A percentile compares a stretch with the other conserved stretches of the same genome.
These are phyloP conservation scores for Elachura formosa DNA, from an alignment of 2,113 vertebrate genomes.

Conservation along the genomic window DNA sequence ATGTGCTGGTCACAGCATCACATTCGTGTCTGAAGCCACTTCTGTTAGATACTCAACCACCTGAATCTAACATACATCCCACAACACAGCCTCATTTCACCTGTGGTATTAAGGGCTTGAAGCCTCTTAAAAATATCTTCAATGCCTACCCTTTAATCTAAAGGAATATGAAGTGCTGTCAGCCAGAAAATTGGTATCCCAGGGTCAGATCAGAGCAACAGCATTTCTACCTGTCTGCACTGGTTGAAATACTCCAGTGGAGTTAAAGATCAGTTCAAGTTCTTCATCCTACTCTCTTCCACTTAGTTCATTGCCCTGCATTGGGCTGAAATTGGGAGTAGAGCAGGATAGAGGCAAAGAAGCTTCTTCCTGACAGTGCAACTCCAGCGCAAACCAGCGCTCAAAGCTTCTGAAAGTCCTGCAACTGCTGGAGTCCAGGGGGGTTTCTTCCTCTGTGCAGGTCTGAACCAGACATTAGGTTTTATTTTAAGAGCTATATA, in stretches of 20 bases:
- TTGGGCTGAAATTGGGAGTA: neutral
- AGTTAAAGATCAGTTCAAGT: neutral
- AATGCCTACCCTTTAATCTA: neutral
- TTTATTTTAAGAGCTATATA: constrained; percentile 51
- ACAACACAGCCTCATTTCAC: neutral
- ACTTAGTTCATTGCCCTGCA: neutral
- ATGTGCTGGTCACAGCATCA: neutral
- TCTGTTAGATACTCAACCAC: neutral
- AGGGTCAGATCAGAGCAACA: neutral
- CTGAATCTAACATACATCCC: neutral
- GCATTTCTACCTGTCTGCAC: neutral
- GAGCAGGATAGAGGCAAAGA: neutral
- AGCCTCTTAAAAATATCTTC: neutral
- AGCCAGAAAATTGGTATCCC: neutral
- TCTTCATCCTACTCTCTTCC: neutral
- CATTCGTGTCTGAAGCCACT: neutral
- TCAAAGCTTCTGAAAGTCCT: neutral
- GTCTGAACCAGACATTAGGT: constrained; percentile 19
- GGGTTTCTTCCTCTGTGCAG: neutral
- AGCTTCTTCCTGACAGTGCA: neutral
- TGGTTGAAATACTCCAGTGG: neutral
- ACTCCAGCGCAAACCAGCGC: neutral
- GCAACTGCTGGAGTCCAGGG: neutral
- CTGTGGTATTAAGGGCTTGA: neutral
- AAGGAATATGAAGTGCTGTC: neutral